Evolutionary conservation across 1,140 invertebrate species (phyloP), one percentile per base, ranked within the genome.

Genomic region (Drosophila sturtevanti): DNA sequence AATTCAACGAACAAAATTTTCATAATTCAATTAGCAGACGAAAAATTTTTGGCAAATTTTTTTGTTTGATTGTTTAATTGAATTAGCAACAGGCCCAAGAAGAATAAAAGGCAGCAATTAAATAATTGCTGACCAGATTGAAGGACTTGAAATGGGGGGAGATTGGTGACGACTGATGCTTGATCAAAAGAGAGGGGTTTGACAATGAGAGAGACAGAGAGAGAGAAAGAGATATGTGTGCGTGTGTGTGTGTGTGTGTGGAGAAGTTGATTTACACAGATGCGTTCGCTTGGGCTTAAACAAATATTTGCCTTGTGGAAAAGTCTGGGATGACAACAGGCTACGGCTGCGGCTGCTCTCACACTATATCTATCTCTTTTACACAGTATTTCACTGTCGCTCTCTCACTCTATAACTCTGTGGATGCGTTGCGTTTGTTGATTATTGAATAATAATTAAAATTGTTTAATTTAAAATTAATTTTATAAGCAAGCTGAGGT

Each of bases 401-500:
- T 3, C 9, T 58, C 11, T n/a, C 10, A 21, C 24, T 4, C 34
- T 48, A 6, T 62, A n/a, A 44, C 22, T 31, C n/a, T 9, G 21
- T 16, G 14, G 58, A 58, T 14, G 64, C 66, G 54, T 52, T 61
- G 73, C 76, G 66, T 68, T 63, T 76, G 69, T 70, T 79, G 68
- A 78, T 68, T 79, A 79, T 79, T 79, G 77, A 79, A 79, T 68
- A 77, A 65, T 79, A 79, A 79, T 79, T 79, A 79, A 79, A 79
- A 79, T 79, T 79, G 76, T 79, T 79, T 79, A 73, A 79, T 79
- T 79, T 79, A 73, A 79, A 79, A 79, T 79, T 79, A 79, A 79
- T 79, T 73, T 79, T 73, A 77, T 78, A 68, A 79, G 69, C 69
- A 69, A 73, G 76, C 69, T 61, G 60, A 10, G 38, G 61, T 14